Conservation (phyloP, 1,140 invertebrate species). For the Drosophila cardini region DNA sequence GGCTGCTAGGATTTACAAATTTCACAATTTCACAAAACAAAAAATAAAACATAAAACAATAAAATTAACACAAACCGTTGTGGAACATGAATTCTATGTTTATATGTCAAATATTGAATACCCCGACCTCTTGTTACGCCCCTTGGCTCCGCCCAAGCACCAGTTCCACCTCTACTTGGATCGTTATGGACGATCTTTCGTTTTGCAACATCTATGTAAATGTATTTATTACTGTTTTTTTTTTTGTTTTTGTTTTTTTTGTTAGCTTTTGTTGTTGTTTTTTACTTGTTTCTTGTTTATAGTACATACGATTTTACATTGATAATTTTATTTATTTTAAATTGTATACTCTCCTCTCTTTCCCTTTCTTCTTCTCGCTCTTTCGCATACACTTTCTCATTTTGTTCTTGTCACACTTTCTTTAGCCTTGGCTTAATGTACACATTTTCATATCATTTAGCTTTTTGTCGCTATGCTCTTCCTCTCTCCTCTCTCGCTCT, state of each 20-base stretch:
- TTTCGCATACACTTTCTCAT: slow-evolving; percentile 7
- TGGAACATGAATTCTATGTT: no score
- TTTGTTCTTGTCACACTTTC: slow-evolving; percentile 18
- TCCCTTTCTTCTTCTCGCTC: neutral
- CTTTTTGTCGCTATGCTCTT: slow-evolving; percentile 32
- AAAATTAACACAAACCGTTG: no score
- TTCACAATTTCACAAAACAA: neutral
- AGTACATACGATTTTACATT: slow-evolving; percentile 81
- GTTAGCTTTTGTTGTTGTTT: slow-evolving; percentile 46
- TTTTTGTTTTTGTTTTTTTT: slow-evolving; percentile 49
- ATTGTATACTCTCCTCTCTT: slow-evolving; percentile 55
- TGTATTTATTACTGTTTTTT: slow-evolving; percentile 78
- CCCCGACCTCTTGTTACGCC: no score
- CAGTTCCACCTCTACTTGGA: neutral
- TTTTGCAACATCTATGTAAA: slow-evolving; percentile 83
- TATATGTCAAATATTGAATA: neutral
- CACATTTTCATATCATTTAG: slow-evolving; percentile 40
- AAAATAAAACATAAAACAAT: no score
- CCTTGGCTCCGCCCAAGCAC: neutral
- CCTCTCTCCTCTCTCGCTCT: slow-evolving; percentile 26
- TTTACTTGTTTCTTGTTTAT: slow-evolving; percentile 47
- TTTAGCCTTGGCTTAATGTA: slow-evolving; percentile 45
- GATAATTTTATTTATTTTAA: slow-evolving; percentile 75
- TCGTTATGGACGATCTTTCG: slow-evolving; percentile 26
- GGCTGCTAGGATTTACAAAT: slow-evolving; percentile 25